Base-by-base conservation (phyloP, 2,113 vertebrate species). In the Cyprinodon brontotheroides region DNA sequence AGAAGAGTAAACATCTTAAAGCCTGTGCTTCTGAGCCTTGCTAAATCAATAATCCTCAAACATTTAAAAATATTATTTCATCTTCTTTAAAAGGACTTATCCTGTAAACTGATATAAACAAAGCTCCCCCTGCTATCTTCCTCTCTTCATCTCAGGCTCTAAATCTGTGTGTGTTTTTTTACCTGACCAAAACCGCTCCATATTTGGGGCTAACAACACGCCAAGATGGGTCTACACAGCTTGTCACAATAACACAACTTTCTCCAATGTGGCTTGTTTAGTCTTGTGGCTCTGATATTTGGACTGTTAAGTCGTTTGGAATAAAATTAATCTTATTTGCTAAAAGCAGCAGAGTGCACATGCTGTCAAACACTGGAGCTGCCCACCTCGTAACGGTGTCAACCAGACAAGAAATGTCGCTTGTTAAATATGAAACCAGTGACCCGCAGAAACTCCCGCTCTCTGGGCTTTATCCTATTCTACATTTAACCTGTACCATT, bases 261-360 rank as follows among this genome's bases (percentile, higher is more conserved):
- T 92, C 89, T 48, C 91, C n/a, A 60, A 75, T 61, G 70, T 17
- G 69, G 74, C 80, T 80, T 93, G 92, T 93, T 93, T 93, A 93
- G 92, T 93, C 91, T 92, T 77, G 72, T 64, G 43, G 80, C 81
- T 82, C 80, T 64, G 86, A 88, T 92, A 90, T 91, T 89, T 92
- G 87, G 85, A 91, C 76, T 73, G 82, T 83, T 74, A 77, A 85
- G 85, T 62, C 79, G 78, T 75, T 83, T 68, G 67, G 83, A 47
- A 73, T 89, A 86, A 79, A 79, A 87, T 90, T 80, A 53, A 77
- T 87, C 84, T 81, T 80, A 77, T 84, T 86, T 86, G 72, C 75
- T 84, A 81, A 90, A 78, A 85, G 86, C 80, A 74, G 83, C 78
- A 71, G 81, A 88, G 88, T 86, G 61, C 83, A 84, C 12, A 57